Conservation (phyloP, 2,113 vertebrate species). For the Vanacampus margaritifer region DNA sequence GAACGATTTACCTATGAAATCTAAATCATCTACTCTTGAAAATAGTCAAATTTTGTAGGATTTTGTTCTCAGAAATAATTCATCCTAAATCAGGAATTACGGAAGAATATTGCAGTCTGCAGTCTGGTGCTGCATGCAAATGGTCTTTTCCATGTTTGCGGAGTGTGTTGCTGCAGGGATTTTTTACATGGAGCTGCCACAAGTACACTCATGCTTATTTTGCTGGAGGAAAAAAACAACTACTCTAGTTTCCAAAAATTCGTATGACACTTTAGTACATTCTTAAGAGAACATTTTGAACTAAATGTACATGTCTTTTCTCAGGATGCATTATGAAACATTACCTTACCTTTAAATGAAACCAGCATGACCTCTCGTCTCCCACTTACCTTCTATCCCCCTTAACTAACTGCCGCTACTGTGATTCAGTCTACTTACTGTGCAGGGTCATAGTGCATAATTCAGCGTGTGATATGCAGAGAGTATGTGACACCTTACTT, state of each 20-base stretch:
- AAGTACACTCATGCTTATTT: background rate
- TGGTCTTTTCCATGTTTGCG: no score
- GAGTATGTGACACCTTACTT: slow-evolving; percentile 43
- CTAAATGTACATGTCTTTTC: slow-evolving; percentile 5
- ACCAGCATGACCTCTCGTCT: slow-evolving; percentile 44
- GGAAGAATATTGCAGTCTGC: background rate
- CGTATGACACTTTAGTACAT: no score
- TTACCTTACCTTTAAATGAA: slow-evolving; percentile 39
- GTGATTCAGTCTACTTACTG: slow-evolving; percentile 12
- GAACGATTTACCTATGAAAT: no score
- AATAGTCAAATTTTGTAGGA: no score
- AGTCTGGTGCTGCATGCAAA: background rate
- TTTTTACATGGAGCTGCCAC: background rate
- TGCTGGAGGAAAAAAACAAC: background rate
- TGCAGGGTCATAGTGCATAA: slow-evolving; percentile 38
- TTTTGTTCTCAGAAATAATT: no score
- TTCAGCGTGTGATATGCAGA: slow-evolving; percentile 41
- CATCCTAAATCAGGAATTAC: background rate
- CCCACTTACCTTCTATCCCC: slow-evolving; percentile 22
- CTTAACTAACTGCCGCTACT: slow-evolving; percentile 38
- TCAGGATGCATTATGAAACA: slow-evolving; percentile 33
- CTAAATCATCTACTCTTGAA: no score
- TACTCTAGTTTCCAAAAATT: background rate
- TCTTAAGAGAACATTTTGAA: background rate
- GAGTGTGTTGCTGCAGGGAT: background rate